Evolutionary conservation across 2,113 vertebrate genomes (phyloP).

Genomic region (Grallaria varia): DNA sequence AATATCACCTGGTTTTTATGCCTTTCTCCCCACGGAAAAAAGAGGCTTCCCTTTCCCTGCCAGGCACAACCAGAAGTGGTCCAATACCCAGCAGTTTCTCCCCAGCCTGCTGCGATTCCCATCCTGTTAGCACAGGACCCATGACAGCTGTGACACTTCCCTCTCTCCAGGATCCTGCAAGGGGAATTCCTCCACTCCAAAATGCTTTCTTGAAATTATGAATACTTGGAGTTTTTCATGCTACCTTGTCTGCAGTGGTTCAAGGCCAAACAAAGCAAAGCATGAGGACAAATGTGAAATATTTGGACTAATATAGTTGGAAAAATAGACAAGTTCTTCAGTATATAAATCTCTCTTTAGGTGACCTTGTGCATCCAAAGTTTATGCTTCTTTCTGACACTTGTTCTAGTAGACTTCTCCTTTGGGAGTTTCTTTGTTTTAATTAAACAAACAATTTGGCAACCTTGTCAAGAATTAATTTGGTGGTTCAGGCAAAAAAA

Average conservation of each 20-base stretch:
- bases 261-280: slow-evolving; percentile 10
- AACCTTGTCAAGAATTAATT: slow-evolving; percentile 38
- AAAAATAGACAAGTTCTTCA: neutral
- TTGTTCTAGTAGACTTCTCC: neutral
- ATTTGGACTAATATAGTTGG: neutral
- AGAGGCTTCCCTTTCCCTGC: neutral
- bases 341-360: neutral
- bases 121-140: rapidly evolving
- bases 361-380: neutral
- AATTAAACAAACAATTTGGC: slow-evolving; percentile 24
- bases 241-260: neutral
- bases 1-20: neutral
- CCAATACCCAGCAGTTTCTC: neutral
- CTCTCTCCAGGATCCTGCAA: neutral
- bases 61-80: neutral
- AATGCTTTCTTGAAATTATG: neutral
- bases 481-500: neutral
- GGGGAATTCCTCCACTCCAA: neutral
- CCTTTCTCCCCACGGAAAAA: neutral
- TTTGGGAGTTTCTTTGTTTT: slow-evolving; percentile 19
- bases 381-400: neutral
- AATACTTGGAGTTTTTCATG: neutral
- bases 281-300: neutral
- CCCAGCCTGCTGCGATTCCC: rapidly evolving
- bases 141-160: rapidly evolving